Evolutionary conservation across 2,797 vertebrate genomes (phyloP), one percentile per base, ranked within the genome.

Genomic region (Acomys russatus): DNA sequence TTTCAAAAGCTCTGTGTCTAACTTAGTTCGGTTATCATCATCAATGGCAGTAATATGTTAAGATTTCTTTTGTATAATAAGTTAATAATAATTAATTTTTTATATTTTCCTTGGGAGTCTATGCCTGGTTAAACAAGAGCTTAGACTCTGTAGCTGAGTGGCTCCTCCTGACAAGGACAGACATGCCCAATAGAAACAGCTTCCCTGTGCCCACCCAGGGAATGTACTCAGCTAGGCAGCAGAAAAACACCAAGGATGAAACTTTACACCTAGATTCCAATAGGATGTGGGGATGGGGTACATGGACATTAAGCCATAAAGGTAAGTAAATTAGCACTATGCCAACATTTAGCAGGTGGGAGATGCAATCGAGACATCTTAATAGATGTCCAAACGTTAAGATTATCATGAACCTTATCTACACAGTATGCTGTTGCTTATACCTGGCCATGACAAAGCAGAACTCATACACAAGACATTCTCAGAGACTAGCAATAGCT

Each of bases 81-180:
- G 92, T 80, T 51, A 78, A 63, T 88, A 85, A 74, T 28, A 93
- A 78, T 9, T 33, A 68, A 44, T 4, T 18, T 25, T 33, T 71
- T 33, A 33, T 78, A 49, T 89, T 96, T 88, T 91, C 68, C 38
- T 94, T 92, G 28, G 74, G 64, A 79, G 30, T 28, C 51, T 91
- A 15, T 80, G 38, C 35, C 78, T 90, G 20, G 38, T 87, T 92
- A 77, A 79, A 73, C 4, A 63, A 51, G 51, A 94, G 12, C 14
- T 78, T 30, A 22, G 71, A 44, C 71, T 92, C 18, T 76, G 6
- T 30, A 66, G 17, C 51, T 74, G 1, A 28, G 25, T 85, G 11
- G 38, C 28, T 12, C 38, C 49, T 49, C 28, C 61, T 71, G 12
- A 73, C 77, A 88, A 78, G 73, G 33, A 44, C 91, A 63, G 4